A percentile compares a stretch with the other conserved stretches of the same genome.
phyloP scores from a whole-genome alignment of 2,113 vertebrate genomes.

The Pan paniscus region DNA sequence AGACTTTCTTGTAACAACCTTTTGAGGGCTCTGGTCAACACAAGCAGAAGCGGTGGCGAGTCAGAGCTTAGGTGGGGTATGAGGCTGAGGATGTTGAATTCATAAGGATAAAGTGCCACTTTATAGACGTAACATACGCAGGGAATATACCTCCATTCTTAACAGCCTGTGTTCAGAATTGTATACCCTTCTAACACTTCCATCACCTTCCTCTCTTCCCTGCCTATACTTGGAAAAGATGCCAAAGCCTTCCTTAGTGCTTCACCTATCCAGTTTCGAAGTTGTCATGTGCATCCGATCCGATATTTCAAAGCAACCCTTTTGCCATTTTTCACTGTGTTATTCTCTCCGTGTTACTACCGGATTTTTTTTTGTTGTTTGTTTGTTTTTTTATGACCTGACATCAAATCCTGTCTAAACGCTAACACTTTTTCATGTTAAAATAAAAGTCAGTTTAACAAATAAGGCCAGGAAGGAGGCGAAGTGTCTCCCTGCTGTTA shows the following conservation, averaged over 20 bases:
- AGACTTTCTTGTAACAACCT: background rate
- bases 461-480: constrained; percentile 30
- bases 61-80: background rate
- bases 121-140: background rate
- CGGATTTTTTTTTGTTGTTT: background rate
- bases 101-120: background rate
- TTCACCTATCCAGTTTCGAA: background rate
- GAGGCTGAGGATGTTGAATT: background rate
- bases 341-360: background rate
- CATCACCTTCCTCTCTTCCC: background rate
- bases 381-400: background rate
- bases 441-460: background rate
- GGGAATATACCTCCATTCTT: background rate
- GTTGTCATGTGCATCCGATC: background rate
- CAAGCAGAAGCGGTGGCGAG: background rate
- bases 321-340: background rate
- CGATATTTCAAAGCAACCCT: background rate
- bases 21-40: background rate
- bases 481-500: background rate
- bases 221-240: background rate
- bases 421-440: background rate
- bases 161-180: background rate
- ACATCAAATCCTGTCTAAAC: background rate
- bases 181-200: background rate
- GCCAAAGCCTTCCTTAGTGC: background rate